These are phyloP conservation scores for Xanthia togata DNA, from an alignment of 2,888 invertebrate species.

Conservation along the genomic window DNA sequence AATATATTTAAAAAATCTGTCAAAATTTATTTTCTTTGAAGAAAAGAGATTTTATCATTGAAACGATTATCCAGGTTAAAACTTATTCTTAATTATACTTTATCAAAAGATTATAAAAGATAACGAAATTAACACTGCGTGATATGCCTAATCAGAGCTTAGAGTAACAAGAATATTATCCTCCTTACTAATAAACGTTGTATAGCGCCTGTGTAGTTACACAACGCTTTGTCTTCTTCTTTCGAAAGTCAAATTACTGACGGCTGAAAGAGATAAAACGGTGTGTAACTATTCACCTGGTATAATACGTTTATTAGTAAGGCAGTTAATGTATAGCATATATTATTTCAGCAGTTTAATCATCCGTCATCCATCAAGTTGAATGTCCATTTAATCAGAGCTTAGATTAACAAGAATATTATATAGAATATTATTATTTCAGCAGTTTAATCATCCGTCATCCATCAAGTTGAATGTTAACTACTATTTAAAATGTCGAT, in stretches of 20 bases:
- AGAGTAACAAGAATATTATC: constrained; percentile 17
- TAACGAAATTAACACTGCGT: constrained; percentile 74
- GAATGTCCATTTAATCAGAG: constrained; percentile 71
- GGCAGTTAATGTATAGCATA: no score
- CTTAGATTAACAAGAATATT: constrained; percentile 50
- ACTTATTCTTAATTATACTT: constrained; percentile 54
- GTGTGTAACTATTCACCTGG: no score
- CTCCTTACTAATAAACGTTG: no score
- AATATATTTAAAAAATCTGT: background rate
- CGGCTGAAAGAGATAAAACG: no score
- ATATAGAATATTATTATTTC: background rate
- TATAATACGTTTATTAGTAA: no score
- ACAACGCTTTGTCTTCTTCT: no score
- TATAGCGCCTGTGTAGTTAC: no score
- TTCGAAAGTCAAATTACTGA: no score
- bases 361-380: constrained; percentile 13
- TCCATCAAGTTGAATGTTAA: constrained; percentile 36
- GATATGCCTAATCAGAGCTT: constrained; percentile 78
- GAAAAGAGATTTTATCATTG: constrained; percentile 30
- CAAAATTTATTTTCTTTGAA: background rate
- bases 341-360: constrained; percentile 3
- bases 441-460: constrained; percentile 4
- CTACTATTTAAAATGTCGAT: no score
- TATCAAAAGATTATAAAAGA: constrained; percentile 58
- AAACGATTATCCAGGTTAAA: constrained; percentile 43